phyloP scores from a whole-genome alignment of 2,888 invertebrate genomes.

The Colletes collaris region DNA sequence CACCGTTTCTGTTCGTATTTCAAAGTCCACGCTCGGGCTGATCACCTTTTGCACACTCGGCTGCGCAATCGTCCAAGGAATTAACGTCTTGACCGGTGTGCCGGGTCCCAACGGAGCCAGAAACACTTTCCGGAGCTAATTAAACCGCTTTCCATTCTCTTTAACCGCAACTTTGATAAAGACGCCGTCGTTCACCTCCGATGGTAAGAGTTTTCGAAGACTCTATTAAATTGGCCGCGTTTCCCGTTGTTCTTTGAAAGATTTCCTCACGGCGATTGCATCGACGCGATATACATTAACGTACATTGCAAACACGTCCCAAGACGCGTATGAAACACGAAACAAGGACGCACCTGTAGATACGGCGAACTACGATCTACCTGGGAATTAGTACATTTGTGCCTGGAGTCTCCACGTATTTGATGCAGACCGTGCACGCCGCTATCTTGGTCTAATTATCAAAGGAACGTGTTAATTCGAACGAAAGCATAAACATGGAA shows the following conservation, averaged over 20 bases:
- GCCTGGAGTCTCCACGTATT: slow-evolving; percentile 38
- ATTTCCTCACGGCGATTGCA: background rate
- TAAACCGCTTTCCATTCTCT: too few relatives aligned
- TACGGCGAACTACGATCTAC: slow-evolving; percentile 55
- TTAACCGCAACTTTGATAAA: too few relatives aligned
- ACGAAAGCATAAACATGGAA: background rate
- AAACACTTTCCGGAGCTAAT: too few relatives aligned
- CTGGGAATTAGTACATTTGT: slow-evolving; percentile 57
- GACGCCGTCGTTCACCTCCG: too few relatives aligned
- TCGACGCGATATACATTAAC: slow-evolving; percentile 22
- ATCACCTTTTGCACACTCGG: slow-evolving; percentile 2
- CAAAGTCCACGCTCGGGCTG: slow-evolving; percentile 3
- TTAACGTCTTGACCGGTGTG: slow-evolving; percentile 13
- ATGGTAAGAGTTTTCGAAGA: too few relatives aligned
- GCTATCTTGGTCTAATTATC: slow-evolving; percentile 37
- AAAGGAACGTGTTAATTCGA: background rate
- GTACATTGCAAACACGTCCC: slow-evolving; percentile 31
- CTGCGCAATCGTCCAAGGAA: slow-evolving; percentile 1
- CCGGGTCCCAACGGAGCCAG: background rate
- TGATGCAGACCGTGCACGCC: slow-evolving; percentile 27
- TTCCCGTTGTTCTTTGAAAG: too few relatives aligned
- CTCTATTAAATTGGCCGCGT: too few relatives aligned
- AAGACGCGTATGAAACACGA: slow-evolving; percentile 50
- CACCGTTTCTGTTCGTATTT: slow-evolving; percentile 24
- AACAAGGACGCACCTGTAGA: slow-evolving; percentile 35